phyloP scores from a whole-genome alignment of 2,888 invertebrate genomes.

The Drosophila rellima region DNA sequence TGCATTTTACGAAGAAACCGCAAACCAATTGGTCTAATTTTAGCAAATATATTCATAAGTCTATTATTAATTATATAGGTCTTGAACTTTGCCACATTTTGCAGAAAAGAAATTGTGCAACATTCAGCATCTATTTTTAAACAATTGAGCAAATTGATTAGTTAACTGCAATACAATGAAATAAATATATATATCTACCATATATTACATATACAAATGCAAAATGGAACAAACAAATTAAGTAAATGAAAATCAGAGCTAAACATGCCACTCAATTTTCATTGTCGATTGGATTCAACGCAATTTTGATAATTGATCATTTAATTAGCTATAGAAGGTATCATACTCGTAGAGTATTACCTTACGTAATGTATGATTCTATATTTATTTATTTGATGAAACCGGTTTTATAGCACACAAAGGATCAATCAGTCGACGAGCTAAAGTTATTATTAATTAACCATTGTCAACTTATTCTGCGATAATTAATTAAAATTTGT shows the following conservation, averaged over 20 bases:
- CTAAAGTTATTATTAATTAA: constrained; percentile 13
- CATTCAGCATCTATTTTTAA: constrained; percentile 29
- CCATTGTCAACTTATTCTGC: constrained; percentile 34
- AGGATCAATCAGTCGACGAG: constrained; percentile 33
- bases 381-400: not conserved
- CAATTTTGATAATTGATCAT: constrained; percentile 15
- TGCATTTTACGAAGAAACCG: constrained; percentile 10
- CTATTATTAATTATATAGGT: constrained; percentile 30
- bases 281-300: not conserved
- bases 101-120: constrained; percentile 22
- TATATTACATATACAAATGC: constrained; percentile 6
- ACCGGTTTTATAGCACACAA: constrained; percentile 37
- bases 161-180: constrained; percentile 23
- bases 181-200: constrained; percentile 6
- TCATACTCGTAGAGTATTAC: not conserved
- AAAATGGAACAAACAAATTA: constrained; percentile 31
- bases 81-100: constrained; percentile 35
- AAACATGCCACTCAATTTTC: constrained; percentile 57
- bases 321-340: constrained; percentile 9
- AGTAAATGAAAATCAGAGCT: constrained; percentile 45
- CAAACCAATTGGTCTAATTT: constrained; percentile 51
- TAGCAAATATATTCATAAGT: constrained; percentile 30
- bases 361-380: constrained; percentile 7
- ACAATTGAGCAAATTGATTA: constrained; percentile 30
- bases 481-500: constrained; percentile 39